Base-by-base conservation (phyloP, 2,888 invertebrate species). In the Platycheirus albimanus region DNA sequence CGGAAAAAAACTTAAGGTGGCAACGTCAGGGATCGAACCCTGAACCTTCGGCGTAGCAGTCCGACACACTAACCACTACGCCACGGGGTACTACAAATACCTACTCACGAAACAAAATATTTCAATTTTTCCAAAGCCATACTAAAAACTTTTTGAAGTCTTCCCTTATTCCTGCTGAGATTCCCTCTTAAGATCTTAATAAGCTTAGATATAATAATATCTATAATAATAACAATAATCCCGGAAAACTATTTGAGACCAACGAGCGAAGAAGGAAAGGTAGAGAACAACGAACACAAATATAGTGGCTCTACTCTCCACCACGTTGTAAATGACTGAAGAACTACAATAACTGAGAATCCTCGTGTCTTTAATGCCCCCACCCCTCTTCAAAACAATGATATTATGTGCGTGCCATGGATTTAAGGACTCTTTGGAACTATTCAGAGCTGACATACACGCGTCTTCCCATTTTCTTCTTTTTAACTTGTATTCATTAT, bases 141-240 rank as follows among this genome's bases (percentile, higher is more conserved):
- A n/a, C n/a, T n/a, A n/a, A n/a, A n/a, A n/a, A n/a, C n/a, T 64
- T 80, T 24, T 66, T 66, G 58, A 64, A 58, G 70, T 76, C 58
- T 19, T 43, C 43, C 33, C 54, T 69, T 76, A 76, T 81, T 52
- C 64, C 76, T 58, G 64, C 76, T 58, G 64, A 81, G 76, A 66
- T 70, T 79, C 43, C 43, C 76, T 75, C 45, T 45, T 45, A 51
- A n/a, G 36, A 69, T 30, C 69, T 74, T 83, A 83, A 78, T 83
- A 83, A 74, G 83, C 83, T 83, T 83, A 78, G 72, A 33, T n/a
- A n/a, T n/a, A n/a, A n/a, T n/a, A n/a, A n/a, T n/a, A n/a, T n/a
- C n/a, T n/a, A n/a, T n/a, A n/a, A n/a, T n/a, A n/a, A n/a, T n/a
- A n/a, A n/a, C 78, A 63, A 72, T 78, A 63, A 83, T 78, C 78